Evolutionary conservation across 2,113 vertebrate genomes (phyloP).

Genomic region (Azemiops feae): DNA sequence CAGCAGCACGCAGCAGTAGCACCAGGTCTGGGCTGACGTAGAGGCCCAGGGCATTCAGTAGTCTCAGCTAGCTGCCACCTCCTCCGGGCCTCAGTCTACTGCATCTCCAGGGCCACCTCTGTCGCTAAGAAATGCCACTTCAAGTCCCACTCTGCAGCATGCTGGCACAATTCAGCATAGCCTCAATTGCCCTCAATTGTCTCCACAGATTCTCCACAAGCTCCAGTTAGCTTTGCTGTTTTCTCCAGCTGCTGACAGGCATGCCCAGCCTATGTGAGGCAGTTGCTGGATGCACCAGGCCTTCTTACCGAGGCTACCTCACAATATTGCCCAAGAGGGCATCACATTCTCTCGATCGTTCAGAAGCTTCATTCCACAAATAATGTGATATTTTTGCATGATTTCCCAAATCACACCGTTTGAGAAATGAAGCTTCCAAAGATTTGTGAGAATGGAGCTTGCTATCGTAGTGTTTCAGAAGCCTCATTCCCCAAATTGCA

Average conservation of each 20-base stretch:
- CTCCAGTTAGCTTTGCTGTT: background rate
- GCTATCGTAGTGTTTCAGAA: background rate
- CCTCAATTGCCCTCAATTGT: background rate
- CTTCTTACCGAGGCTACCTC: background rate
- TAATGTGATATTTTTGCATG: background rate
- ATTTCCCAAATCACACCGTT: background rate
- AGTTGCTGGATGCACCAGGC: background rate
- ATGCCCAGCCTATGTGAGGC: background rate
- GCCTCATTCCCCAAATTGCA: background rate
- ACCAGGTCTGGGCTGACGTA: background rate
- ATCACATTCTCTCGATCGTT: too few species aligned
- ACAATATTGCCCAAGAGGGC: background rate
- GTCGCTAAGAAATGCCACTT: background rate
- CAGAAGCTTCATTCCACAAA: background rate
- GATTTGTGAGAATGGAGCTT: background rate
- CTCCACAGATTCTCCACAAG: background rate
- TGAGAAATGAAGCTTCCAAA: background rate
- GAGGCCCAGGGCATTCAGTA: background rate
- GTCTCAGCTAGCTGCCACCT: background rate
- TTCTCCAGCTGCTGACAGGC: background rate
- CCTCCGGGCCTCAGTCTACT: background rate
- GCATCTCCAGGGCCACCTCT: background rate
- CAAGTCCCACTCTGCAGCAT: background rate
- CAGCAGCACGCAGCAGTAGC: background rate
- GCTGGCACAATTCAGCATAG: background rate